A percentile compares a stretch with the other conserved stretches of the same genome.
Evolutionary conservation across 2,797 vertebrate genomes (phyloP).

Genomic region (Sus cebifrons): DNA sequence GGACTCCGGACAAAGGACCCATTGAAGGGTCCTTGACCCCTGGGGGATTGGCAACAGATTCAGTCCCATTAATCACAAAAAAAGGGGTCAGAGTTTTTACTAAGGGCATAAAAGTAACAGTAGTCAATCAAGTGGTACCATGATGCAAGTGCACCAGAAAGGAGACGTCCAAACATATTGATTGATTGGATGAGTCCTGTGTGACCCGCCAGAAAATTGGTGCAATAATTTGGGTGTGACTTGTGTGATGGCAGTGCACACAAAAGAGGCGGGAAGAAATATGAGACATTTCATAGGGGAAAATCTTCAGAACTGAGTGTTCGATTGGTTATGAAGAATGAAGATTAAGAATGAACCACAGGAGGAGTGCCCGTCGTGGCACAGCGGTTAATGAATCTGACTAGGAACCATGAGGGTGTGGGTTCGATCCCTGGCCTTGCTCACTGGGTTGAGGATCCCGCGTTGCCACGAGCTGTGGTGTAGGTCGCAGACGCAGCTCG

Average conservation of each 20-base stretch:
- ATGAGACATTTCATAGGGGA: neutral
- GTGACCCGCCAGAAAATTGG: neutral
- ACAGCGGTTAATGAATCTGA: too few relatives aligned
- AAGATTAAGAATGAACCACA: neutral
- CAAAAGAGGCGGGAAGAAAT: neutral
- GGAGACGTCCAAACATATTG: neutral
- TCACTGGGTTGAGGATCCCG: too few relatives aligned
- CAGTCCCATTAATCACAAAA: neutral
- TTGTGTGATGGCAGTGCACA: neutral
- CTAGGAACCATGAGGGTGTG: too few relatives aligned
- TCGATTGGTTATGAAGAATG: neutral
- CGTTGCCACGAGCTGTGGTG: too few relatives aligned
- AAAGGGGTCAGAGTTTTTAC: neutral
- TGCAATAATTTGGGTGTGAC: neutral
- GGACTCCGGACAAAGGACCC: neutral
- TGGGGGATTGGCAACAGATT: neutral
- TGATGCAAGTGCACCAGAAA: neutral
- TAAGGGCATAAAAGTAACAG: neutral
- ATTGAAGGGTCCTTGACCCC: neutral
- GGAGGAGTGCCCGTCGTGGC: neutral
- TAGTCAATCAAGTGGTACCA: neutral
- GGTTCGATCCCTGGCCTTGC: too few relatives aligned
- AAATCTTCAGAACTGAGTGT: neutral
- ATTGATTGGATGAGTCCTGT: neutral
- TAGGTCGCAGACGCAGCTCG: too few relatives aligned